Percentiles rank a stretch among this genome's conserved stretches.
Conservation (phyloP, 2,888 invertebrate species). For the Abscondita cerata region DNA sequence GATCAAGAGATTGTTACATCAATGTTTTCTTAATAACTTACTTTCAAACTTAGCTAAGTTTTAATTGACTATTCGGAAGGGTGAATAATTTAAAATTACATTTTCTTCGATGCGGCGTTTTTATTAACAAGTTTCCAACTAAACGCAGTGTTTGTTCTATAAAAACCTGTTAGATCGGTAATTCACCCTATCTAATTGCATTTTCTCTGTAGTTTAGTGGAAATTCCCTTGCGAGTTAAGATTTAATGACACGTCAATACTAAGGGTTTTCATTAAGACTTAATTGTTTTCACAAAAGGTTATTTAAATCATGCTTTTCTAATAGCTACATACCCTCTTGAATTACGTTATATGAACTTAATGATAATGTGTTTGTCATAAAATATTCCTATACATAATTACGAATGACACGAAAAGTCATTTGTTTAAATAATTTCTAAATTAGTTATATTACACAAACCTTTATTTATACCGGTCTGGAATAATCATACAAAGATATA, state of each 20-base stretch:
- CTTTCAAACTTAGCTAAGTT: conserved; percentile 39
- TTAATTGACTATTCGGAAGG: conserved; percentile 35
- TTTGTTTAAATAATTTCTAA: not conserved
- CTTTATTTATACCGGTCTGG: not conserved
- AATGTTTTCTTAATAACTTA: conserved; percentile 37
- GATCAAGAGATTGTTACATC: conserved; percentile 57
- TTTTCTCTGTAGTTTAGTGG: not conserved
- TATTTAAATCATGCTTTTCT: too few relatives aligned
- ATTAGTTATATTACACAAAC: conserved; percentile 2
- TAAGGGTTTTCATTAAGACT: too few relatives aligned
- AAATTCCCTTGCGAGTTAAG: not conserved
- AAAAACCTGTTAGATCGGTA: conserved; percentile 1
- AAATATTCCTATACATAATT: conserved; percentile 4
- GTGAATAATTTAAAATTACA: conserved; percentile 24
- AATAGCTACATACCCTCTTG: too few relatives aligned
- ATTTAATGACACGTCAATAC: not conserved
- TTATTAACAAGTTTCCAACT: not conserved
- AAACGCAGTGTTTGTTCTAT: not conserved
- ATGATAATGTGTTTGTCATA: not conserved
- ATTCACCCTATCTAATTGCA: conserved; percentile 6
- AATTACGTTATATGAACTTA: not conserved
- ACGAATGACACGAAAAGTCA: not conserved
- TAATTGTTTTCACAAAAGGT: too few relatives aligned
- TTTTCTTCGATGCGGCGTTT: not conserved
- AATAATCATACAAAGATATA: not conserved